These are phyloP conservation scores for zebrafish (Danio rerio) DNA, from an alignment of 2,113 vertebrate genomes.

Conservation along the genomic window DNA sequence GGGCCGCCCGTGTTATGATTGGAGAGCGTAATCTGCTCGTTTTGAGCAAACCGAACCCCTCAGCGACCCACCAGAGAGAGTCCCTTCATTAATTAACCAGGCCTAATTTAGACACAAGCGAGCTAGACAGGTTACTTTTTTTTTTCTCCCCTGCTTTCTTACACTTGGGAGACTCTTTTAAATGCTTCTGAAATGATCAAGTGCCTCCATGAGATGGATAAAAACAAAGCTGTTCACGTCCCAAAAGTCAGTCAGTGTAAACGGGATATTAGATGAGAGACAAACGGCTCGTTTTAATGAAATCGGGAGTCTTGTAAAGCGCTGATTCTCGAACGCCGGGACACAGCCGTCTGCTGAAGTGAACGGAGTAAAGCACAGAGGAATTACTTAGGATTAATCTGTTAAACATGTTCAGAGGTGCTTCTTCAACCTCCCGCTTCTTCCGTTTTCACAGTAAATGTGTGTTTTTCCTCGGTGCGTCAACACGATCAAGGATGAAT, in stretches of 20 bases:
- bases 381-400: slow-evolving; percentile 12
- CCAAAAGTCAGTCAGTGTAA: slow-evolving; percentile 23
- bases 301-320: not conserved
- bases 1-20: slow-evolving; percentile 23
- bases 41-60: slow-evolving; percentile 34
- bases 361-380: not conserved
- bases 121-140: slow-evolving; percentile 47
- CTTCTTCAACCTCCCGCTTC: not conserved
- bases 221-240: slow-evolving; percentile 34
- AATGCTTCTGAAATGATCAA: slow-evolving; percentile 44
- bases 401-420: slow-evolving; percentile 4
- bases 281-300: not conserved
- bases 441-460: not conserved
- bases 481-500: slow-evolving; percentile 15
- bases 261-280: slow-evolving; percentile 30
- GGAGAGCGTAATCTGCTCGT: slow-evolving; percentile 20
- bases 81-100: slow-evolving; percentile 49
- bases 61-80: slow-evolving; percentile 40
- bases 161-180: slow-evolving; percentile 26
- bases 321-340: not conserved
- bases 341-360: slow-evolving; percentile 5
- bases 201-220: slow-evolving; percentile 45
- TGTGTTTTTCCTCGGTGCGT: not conserved
- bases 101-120: slow-evolving; percentile 49
- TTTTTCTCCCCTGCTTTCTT: slow-evolving; percentile 20